Conservation (phyloP, 1,140 invertebrate species). For the Drosophila erecta region DNA sequence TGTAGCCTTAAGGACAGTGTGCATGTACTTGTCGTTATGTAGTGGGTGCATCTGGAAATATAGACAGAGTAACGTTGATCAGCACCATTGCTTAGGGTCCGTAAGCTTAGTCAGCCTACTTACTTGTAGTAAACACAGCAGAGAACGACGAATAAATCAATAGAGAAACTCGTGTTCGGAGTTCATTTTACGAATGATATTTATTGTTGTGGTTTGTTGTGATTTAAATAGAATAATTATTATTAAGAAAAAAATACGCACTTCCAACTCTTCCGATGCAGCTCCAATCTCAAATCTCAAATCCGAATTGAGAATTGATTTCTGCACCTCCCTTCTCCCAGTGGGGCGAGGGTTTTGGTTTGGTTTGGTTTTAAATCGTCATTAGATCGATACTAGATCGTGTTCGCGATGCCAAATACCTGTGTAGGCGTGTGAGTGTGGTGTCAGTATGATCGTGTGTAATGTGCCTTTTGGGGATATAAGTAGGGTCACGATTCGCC, state of each 20-base stretch:
- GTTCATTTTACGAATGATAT: constrained; percentile 76
- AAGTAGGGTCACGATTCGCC: constrained; percentile 57
- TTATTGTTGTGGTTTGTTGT: constrained; percentile 77
- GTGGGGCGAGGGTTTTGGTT: not conserved
- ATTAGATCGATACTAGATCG: not conserved
- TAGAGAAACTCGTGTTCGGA: constrained; percentile 17
- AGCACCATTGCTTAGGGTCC: not conserved
- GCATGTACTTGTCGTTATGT: constrained; percentile 11
- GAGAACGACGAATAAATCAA: constrained; percentile 4
- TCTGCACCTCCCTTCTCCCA: constrained; percentile 1
- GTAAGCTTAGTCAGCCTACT: not conserved
- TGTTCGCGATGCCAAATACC: constrained; percentile 24
- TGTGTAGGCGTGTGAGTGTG: constrained; percentile 7
- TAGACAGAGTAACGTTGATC: constrained; percentile 5
- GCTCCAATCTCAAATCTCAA: too few species aligned
- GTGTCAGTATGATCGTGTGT: constrained; percentile 4
- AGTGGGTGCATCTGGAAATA: constrained; percentile 12
- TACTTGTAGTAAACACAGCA: not conserved
- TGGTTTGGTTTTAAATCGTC: constrained; percentile 6
- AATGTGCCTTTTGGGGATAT: constrained; percentile 69
- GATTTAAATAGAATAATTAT: constrained; percentile 72
- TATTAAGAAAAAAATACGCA: constrained; percentile 70
- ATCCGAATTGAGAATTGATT: constrained; percentile 16
- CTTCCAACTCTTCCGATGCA: constrained; percentile 24
- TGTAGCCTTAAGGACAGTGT: constrained; percentile 18